Percentiles rank a stretch among this genome's conserved stretches.
phyloP scores from a whole-genome alignment of 1,140 invertebrate species.

The Pissodes strobi region DNA sequence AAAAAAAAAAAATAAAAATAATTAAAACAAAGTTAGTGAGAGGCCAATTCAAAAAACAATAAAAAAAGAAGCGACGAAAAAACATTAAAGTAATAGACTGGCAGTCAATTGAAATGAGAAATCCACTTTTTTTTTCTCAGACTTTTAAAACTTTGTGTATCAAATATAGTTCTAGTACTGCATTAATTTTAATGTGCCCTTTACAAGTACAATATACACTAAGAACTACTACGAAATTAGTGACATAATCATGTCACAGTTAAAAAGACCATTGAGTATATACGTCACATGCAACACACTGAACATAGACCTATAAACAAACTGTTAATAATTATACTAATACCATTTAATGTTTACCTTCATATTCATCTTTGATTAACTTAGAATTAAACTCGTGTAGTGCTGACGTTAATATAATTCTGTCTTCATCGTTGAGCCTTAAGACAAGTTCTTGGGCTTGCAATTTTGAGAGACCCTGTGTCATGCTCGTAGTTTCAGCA shows the following conservation, averaged over 20 bases:
- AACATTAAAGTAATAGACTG: too few relatives aligned
- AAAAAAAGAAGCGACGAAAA: too few relatives aligned
- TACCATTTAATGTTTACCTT: conserved; percentile 62
- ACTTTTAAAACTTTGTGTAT: too few relatives aligned
- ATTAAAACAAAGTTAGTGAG: background rate
- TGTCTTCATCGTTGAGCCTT: conserved; percentile 69
- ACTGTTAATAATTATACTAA: background rate
- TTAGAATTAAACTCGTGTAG: conserved; percentile 73
- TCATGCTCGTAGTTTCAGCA: conserved; percentile 52
- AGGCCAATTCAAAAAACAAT: too few relatives aligned
- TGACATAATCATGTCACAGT: too few relatives aligned
- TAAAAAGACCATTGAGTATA: too few relatives aligned
- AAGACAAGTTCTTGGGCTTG: conserved; percentile 71
- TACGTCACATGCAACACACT: background rate
- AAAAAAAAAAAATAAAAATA: conserved; percentile 2
- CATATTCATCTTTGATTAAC: conserved; percentile 71
- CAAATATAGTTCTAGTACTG: too few relatives aligned
- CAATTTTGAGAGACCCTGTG: conserved; percentile 64
- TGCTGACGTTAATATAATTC: conserved; percentile 65
- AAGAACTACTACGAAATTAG: too few relatives aligned
- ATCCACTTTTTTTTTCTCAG: too few relatives aligned
- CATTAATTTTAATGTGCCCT: too few relatives aligned
- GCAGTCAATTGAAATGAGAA: too few relatives aligned
- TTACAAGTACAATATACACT: too few relatives aligned
- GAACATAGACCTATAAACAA: background rate